phyloP scores from a whole-genome alignment of 2,888 invertebrate species.

The Macroteleia sp. region DNA sequence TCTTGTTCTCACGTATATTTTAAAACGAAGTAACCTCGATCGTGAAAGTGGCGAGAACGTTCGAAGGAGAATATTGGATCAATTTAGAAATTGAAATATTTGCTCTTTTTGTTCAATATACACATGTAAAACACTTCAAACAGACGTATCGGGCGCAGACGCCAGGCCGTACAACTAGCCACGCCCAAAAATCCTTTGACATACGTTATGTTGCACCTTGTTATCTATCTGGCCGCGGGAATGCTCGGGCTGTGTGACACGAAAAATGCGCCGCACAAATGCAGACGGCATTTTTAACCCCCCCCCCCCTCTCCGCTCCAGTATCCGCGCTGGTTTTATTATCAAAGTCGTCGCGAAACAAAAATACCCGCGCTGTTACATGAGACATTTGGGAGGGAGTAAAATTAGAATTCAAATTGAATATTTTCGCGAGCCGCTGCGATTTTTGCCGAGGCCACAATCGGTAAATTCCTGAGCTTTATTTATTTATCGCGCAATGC shows the following conservation, averaged over 20 bases:
- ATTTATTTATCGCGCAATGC: no score
- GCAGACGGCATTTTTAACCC: background rate
- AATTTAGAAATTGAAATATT: slow-evolving; percentile 42
- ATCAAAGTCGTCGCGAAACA: no score
- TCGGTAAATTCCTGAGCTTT: no score
- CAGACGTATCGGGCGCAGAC: slow-evolving; percentile 12
- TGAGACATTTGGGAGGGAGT: no score
- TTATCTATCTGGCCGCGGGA: slow-evolving; percentile 12
- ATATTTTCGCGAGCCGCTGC: no score
- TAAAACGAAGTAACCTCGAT: background rate
- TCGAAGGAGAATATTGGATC: slow-evolving; percentile 15
- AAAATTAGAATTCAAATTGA: no score
- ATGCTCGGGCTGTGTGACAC: background rate
- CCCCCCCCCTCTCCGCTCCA: background rate
- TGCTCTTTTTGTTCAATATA: slow-evolving; percentile 19
- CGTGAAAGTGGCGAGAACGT: slow-evolving; percentile 18
- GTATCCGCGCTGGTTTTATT: no score
- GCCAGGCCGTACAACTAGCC: slow-evolving; percentile 22
- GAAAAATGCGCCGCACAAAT: slow-evolving; percentile 4
- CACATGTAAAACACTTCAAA: slow-evolving; percentile 21
- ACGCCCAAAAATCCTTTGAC: slow-evolving; percentile 53
- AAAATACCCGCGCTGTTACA: no score
- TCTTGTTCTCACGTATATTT: slow-evolving; percentile 1
- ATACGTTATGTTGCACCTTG: slow-evolving; percentile 40
- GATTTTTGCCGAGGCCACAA: no score